Conservation (phyloP, 1,140 invertebrate genomes). For the Heterodera schachtii region DNA sequence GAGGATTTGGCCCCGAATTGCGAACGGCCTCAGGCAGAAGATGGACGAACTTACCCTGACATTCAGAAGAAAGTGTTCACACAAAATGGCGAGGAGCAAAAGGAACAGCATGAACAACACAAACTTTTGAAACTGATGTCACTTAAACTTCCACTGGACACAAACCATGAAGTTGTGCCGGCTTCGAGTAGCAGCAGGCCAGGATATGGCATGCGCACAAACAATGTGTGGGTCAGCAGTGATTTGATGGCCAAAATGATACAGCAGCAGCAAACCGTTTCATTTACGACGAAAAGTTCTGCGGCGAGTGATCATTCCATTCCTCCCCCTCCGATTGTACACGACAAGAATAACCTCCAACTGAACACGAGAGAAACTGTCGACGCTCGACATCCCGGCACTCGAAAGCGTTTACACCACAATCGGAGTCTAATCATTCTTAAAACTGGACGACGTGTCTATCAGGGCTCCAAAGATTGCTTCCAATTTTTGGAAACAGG, state of each 20-base stretch:
- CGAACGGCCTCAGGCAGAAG: constrained; percentile 36
- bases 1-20: constrained; percentile 41
- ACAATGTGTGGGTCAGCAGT: neutral
- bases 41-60: constrained; percentile 23
- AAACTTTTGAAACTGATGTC: neutral
- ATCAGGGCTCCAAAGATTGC: constrained; percentile 47
- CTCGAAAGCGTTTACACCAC: constrained; percentile 17
- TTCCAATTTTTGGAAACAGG: constrained; percentile 39
- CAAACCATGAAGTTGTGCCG: neutral
- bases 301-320: no score
- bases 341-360: neutral
- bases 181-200: neutral
- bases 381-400: neutral
- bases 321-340: no score
- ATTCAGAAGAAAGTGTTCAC: neutral
- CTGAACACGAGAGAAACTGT: neutral
- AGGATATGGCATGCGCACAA: neutral
- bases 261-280: neutral
- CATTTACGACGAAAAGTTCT: neutral
- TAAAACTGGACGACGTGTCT: constrained; percentile 45
- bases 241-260: neutral
- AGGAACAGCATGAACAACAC: neutral
- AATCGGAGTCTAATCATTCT: constrained; percentile 37
- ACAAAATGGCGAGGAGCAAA: neutral
- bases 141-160: neutral